Evolutionary conservation across 2,113 vertebrate genomes (phyloP).

Genomic region (Anoura caudifer): DNA sequence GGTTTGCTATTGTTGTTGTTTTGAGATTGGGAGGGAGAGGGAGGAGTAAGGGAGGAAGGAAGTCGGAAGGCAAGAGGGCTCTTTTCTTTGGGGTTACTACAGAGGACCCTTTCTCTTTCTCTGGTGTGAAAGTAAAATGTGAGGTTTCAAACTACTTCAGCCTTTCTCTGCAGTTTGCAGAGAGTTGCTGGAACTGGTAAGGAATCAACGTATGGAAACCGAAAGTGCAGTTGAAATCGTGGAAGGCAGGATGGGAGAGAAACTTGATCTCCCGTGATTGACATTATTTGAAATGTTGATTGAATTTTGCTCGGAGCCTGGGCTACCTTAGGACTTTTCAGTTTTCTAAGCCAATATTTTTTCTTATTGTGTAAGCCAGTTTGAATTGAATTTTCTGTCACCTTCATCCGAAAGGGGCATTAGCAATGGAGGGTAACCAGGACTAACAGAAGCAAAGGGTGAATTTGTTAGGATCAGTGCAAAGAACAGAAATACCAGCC

Average conservation of each 20-base stretch:
- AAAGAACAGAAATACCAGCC: neutral
- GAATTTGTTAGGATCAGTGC: neutral
- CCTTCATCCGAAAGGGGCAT: neutral
- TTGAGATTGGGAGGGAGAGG: neutral
- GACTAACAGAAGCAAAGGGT: neutral
- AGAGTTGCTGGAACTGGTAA: neutral
- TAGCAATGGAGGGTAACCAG: neutral
- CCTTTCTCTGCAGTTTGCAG: neutral
- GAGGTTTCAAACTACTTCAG: neutral
- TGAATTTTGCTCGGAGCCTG: conserved; percentile 37
- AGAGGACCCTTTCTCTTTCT: neutral
- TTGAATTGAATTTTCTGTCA: conserved; percentile 26
- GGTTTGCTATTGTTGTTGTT: neutral
- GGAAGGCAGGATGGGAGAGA: neutral
- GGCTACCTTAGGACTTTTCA: neutral
- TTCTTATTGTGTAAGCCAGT: neutral
- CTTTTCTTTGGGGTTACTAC: neutral
- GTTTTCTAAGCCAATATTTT: conserved; percentile 12
- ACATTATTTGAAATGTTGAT: conserved; percentile 41
- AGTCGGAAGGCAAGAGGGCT: neutral
- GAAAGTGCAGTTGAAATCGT: conserved; percentile 31
- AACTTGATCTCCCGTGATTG: conserved; percentile 25
- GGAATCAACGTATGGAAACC: conserved; percentile 9
- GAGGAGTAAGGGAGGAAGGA: neutral
- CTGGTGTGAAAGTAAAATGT: neutral